Conservation (phyloP, 2,797 vertebrate species). For the Pseudocheirus occidentalis region DNA sequence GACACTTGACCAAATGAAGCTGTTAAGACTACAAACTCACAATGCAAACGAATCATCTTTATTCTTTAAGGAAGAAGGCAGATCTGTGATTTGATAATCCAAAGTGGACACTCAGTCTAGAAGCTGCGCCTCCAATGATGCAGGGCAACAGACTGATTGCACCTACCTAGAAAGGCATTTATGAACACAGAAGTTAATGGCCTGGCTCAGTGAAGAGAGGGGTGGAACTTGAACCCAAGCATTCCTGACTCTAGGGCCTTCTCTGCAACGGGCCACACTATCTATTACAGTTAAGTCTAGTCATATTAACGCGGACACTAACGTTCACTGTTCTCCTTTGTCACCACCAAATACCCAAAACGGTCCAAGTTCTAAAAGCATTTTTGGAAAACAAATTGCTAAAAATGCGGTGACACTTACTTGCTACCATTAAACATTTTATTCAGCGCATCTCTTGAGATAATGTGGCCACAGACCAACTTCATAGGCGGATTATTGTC, state of each 20-base stretch:
- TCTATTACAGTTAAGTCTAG: conserved; percentile 11
- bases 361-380: neutral
- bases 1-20: neutral
- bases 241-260: neutral
- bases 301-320: neutral
- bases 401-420: conserved; percentile 83
- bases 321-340: neutral
- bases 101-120: neutral
- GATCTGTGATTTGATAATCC: neutral
- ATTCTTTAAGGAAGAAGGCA: neutral
- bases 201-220: neutral
- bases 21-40: no score
- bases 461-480: conserved; percentile 90
- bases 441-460: conserved; percentile 92
- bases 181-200: neutral
- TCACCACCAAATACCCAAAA: neutral
- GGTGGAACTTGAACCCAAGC: neutral
- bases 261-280: neutral
- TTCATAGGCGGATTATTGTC: conserved; percentile 92
- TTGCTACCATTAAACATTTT: conserved; percentile 94
- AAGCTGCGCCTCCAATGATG: neutral
- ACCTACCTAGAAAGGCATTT: neutral
- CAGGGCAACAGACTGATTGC: neutral
- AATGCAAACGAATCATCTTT: no score
- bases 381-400: neutral